Conservation (phyloP, 2,113 vertebrate species). For the Tringa solitaria region DNA sequence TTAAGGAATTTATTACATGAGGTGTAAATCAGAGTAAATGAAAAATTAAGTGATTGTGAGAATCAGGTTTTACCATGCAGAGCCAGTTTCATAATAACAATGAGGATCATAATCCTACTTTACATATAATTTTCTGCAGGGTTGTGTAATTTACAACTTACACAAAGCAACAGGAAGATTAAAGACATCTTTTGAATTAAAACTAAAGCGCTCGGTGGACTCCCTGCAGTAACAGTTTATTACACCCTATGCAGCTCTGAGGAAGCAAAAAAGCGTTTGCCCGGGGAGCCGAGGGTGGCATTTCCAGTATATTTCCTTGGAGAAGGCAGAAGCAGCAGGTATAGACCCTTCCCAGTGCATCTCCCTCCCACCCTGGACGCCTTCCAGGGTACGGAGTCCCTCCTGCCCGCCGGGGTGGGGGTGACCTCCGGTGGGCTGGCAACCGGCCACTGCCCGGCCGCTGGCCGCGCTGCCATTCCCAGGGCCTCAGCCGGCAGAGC, state of each 20-base stretch:
- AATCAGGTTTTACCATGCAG: background rate
- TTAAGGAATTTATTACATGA: background rate
- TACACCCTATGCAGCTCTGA: conserved; percentile 1
- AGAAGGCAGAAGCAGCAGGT: background rate
- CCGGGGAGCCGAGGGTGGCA: background rate
- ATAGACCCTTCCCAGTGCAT: background rate
- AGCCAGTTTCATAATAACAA: conserved; percentile 58
- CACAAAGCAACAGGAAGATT: conserved; percentile 59
- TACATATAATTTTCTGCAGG: conserved; percentile 68
- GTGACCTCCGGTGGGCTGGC: too few species aligned
- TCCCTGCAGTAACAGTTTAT: conserved; percentile 53
- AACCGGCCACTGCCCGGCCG: too few species aligned
- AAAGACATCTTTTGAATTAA: conserved; percentile 67
- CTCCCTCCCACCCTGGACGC: background rate
- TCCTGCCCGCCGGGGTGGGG: background rate
- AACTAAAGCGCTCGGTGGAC: conserved; percentile 36
- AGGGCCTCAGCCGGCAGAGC: too few species aligned
- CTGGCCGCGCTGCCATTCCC: background rate
- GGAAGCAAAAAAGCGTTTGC: background rate
- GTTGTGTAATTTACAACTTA: conserved; percentile 65
- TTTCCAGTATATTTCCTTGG: background rate
- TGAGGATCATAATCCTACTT: conserved; percentile 63
- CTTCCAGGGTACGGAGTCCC: background rate
- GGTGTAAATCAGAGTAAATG: conserved; percentile 25
- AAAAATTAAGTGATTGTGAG: conserved; percentile 49